Conservation (phyloP, 2,888 invertebrate species). For the Lepas anatifera region DNA sequence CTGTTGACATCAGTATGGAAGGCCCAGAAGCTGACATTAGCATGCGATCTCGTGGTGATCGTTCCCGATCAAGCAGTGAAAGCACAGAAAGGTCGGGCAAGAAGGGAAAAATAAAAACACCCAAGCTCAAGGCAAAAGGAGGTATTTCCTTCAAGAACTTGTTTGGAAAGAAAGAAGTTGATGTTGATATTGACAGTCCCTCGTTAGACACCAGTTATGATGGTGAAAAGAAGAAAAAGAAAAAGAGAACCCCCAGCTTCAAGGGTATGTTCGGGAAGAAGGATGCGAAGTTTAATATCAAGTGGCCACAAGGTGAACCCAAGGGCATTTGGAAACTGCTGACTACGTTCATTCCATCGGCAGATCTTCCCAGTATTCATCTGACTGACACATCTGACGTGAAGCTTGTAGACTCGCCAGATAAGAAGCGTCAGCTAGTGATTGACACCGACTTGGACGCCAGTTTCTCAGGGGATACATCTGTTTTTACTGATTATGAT, state of each 20-base stretch:
- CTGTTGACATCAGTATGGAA: background rate
- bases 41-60: background rate
- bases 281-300: background rate
- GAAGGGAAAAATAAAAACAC: background rate
- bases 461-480: background rate
- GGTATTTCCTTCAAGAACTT: background rate
- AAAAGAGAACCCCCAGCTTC: slow-evolving; percentile 1
- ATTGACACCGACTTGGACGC: background rate
- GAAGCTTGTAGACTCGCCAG: background rate
- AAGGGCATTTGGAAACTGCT: background rate
- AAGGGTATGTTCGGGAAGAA: slow-evolving; percentile 3
- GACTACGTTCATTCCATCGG: background rate
- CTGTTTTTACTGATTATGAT: background rate
- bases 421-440: background rate
- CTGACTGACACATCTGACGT: background rate
- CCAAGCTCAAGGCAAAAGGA: background rate
- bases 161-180: background rate
- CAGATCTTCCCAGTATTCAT: background rate
- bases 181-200: background rate
- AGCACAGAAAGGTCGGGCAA: background rate
- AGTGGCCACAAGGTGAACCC: background rate
- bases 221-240: background rate
- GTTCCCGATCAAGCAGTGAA: background rate
- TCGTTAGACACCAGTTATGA: background rate
- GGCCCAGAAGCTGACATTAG: background rate